phyloP scores from a whole-genome alignment of 2,888 invertebrate genomes.

The Loripinus fragilis region DNA sequence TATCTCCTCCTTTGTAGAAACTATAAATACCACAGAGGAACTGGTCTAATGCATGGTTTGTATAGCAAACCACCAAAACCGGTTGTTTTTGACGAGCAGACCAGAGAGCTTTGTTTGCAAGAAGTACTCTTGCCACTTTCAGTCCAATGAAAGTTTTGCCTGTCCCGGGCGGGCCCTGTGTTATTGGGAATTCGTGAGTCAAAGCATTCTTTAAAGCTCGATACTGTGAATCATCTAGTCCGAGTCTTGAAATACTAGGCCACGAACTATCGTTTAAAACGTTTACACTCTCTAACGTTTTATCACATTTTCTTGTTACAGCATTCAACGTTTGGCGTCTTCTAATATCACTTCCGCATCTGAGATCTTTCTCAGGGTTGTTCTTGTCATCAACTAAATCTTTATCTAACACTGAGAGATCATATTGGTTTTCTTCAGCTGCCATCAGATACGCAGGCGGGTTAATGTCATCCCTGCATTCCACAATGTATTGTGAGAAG shows the following conservation, averaged over 20 bases:
- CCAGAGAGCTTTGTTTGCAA: conserved; percentile 86
- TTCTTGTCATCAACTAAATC: too few species aligned
- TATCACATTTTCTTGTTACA: too few species aligned
- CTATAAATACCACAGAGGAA: conserved; percentile 78
- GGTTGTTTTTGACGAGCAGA: conserved; percentile 70
- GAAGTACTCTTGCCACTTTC: conserved; percentile 87
- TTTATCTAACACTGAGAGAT: background rate
- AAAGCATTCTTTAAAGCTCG: conserved; percentile 76
- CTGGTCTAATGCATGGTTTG: conserved; percentile 82
- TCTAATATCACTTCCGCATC: too few species aligned
- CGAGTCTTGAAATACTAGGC: conserved; percentile 71
- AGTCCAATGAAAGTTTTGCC: conserved; percentile 93
- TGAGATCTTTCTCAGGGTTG: background rate
- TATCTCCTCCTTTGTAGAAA: conserved; percentile 63
- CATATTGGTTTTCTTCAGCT: background rate
- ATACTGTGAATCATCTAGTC: conserved; percentile 77
- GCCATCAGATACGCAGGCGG: conserved; percentile 58
- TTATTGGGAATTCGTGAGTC: conserved; percentile 78
- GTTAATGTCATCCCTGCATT: conserved; percentile 53
- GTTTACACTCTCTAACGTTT: background rate
- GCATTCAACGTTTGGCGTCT: background rate
- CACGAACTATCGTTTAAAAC: conserved; percentile 52
- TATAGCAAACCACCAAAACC: conserved; percentile 80
- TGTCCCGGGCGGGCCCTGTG: conserved; percentile 91
- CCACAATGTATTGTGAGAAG: conserved; percentile 65